phyloP scores from a whole-genome alignment of 2,888 invertebrate genomes.

The Hirtodrosophila cameraria region DNA sequence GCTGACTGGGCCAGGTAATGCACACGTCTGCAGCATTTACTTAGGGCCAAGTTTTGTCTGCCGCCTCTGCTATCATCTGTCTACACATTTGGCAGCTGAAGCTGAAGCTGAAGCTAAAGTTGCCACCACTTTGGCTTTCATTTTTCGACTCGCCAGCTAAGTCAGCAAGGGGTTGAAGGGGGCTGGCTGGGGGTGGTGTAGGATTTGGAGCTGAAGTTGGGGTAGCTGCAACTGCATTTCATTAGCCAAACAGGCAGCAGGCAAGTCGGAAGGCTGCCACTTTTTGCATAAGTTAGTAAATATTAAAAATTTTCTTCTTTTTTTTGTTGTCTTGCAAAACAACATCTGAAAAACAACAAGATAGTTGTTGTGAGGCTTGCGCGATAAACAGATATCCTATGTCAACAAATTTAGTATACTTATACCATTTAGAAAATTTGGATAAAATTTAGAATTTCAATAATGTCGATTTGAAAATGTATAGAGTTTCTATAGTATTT shows the following conservation, averaged over 20 bases:
- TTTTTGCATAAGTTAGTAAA: slow-evolving; percentile 76
- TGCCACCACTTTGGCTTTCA: slow-evolving; percentile 47
- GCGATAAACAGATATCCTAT: slow-evolving; percentile 18
- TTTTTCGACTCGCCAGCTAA: slow-evolving; percentile 22
- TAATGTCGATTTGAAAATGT: too few species aligned
- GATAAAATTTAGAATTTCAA: too few species aligned
- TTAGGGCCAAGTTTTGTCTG: slow-evolving; percentile 58
- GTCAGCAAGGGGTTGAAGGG: not conserved
- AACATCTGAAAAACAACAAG: slow-evolving; percentile 30
- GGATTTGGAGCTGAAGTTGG: not conserved
- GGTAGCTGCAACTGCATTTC: slow-evolving; percentile 59
- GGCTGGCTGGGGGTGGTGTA: not conserved
- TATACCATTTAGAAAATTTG: not conserved
- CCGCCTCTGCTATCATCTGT: slow-evolving; percentile 59
- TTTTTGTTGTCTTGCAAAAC: slow-evolving; percentile 50
- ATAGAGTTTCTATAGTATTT: too few species aligned
- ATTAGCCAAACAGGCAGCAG: slow-evolving; percentile 60
- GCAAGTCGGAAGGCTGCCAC: slow-evolving; percentile 66
- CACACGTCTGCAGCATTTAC: slow-evolving; percentile 55
- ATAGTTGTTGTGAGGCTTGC: too few species aligned
- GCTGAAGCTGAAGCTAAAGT: slow-evolving; percentile 29
- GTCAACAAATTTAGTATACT: not conserved
- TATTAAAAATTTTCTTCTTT: slow-evolving; percentile 58
- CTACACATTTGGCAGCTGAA: slow-evolving; percentile 75
- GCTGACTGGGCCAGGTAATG: slow-evolving; percentile 44